Evolutionary conservation across 64 coral and sea anemone species (phyloP).

Genomic region (Actinia equina): DNA sequence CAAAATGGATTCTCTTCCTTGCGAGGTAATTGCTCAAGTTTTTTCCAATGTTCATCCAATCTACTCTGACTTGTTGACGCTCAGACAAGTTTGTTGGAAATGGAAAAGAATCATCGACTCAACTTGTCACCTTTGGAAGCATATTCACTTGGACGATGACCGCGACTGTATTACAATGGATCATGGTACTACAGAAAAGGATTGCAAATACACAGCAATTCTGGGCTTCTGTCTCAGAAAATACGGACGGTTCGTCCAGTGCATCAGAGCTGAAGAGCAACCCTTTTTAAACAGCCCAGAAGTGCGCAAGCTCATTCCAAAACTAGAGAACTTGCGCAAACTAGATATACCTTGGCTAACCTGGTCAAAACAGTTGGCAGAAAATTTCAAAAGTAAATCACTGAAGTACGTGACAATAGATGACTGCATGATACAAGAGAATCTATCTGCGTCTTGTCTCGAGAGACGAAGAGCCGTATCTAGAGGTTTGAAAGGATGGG

Average conservation of each 20-base stretch:
- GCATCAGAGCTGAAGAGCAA: slow-evolving; percentile 42
- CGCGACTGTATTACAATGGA: background rate
- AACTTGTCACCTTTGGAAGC: slow-evolving; percentile 38
- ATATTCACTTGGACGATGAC: slow-evolving; percentile 50
- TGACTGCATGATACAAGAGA: slow-evolving; percentile 23
- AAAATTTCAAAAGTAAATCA: slow-evolving; percentile 22
- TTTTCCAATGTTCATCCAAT: slow-evolving; percentile 44
- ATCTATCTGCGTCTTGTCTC: background rate
- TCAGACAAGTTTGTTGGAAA: slow-evolving; percentile 32
- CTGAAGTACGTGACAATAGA: slow-evolving; percentile 41
- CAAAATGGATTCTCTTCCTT: slow-evolving; percentile 30
- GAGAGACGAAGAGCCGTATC: background rate
- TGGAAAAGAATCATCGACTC: slow-evolving; percentile 45
- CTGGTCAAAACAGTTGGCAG: slow-evolving; percentile 29
- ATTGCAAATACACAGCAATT: slow-evolving; percentile 21
- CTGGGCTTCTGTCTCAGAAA: slow-evolving; percentile 18
- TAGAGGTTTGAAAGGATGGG: slow-evolving; percentile 35
- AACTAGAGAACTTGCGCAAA: slow-evolving; percentile 24
- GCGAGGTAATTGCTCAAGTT: slow-evolving; percentile 46
- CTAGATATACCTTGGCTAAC: slow-evolving; percentile 30
- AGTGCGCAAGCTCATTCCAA: background rate
- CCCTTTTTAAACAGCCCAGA: background rate
- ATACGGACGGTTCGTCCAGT: slow-evolving; percentile 39
- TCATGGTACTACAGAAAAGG: background rate
- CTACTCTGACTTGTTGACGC: slow-evolving; percentile 29